Evolutionary conservation across 2,113 vertebrate species (phyloP).

Genomic region (Myxocyprinus asiaticus): DNA sequence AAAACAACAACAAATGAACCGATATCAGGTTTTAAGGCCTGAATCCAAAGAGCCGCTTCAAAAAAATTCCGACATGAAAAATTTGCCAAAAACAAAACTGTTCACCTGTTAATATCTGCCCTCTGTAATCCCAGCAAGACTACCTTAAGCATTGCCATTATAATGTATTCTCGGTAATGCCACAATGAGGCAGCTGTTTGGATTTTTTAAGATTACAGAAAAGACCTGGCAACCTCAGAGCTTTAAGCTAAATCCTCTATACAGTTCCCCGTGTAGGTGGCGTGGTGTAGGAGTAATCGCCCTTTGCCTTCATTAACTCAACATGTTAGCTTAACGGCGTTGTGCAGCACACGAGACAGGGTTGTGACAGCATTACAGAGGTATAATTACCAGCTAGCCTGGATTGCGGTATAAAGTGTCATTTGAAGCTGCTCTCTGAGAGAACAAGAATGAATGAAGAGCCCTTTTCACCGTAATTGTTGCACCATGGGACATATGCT

Average conservation of each 20-base stretch:
- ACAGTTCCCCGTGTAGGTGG: conserved; percentile 26
- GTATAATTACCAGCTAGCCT: conserved; percentile 53
- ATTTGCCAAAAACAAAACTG: conserved; percentile 10
- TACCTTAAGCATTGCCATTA: conserved; percentile 1
- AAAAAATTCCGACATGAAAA: not conserved
- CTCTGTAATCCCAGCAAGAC: conserved; percentile 29
- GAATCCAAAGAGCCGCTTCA: conserved; percentile 6
- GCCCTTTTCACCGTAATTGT: conserved; percentile 38
- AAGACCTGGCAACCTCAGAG: not conserved
- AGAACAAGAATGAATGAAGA: conserved; percentile 47
- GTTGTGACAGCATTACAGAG: conserved; percentile 54
- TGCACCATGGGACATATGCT: conserved; percentile 35
- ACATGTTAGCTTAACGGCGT: conserved; percentile 34
- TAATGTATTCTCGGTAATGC: conserved; percentile 11
- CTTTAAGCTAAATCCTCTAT: conserved; percentile 27
- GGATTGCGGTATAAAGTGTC: conserved; percentile 46
- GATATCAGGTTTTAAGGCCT: not conserved
- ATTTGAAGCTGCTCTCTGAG: conserved; percentile 48
- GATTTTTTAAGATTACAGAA: conserved; percentile 19
- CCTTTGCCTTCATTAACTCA: conserved; percentile 30
- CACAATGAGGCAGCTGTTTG: not conserved
- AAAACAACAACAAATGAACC: not conserved
- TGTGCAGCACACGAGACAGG: conserved; percentile 25
- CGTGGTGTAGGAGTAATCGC: conserved; percentile 25
- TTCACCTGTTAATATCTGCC: conserved; percentile 1